Base-by-base conservation (phyloP, 2,113 vertebrate genomes). In the Poeciliopsis prolifica region DNA sequence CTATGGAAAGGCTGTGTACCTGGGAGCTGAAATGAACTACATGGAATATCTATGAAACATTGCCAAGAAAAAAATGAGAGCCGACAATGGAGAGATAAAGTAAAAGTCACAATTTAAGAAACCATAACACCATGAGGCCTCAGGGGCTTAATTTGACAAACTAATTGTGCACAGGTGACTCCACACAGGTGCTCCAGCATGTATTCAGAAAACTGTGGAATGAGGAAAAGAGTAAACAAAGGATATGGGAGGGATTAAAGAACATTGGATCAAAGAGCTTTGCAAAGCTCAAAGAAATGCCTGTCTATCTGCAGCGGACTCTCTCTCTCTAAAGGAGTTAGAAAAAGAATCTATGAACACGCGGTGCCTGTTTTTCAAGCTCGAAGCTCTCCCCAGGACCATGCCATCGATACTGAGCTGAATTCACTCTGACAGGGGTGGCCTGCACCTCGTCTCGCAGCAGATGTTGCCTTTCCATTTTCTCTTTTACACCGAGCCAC, bases 81-180 rank as follows among this genome's bases (percentile, higher is more conserved):
- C 48, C 48, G 19, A 51, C 48, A 51, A 51, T 51, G 19, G 19
- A 51, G 48, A 51, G 15, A 51, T 22, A 19, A 51, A 15, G 40
- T 42, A 42, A 42, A 42, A 15, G 40, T 42, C 40, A 42, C 19
- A 19, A 24, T 24, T 51, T 7, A 51, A 51, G 15, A 17, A 51
- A 8, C 17, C 48, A 7, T 51, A 51, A 51, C 48, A 51, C 48
- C 19, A 51, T 5, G 48, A 51, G 1, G 19, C 19, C 48, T 42
- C 40, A 42, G 30, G 31, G 76, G 73, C 75, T 88, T 88, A 85
- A 70, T 64, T 73, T 0, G 62, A 69, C 65, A 1, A 37, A 54
- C 33, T 89, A 82, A 86, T 86, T 78, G 81, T 64, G 74, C 37
- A n/a, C 86, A 88, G 87, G 88, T 89, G 89, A 82, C 77, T 65